Evolutionary conservation across 2,888 invertebrate genomes (phyloP).

Genomic region (Amphimallon solstitiale): DNA sequence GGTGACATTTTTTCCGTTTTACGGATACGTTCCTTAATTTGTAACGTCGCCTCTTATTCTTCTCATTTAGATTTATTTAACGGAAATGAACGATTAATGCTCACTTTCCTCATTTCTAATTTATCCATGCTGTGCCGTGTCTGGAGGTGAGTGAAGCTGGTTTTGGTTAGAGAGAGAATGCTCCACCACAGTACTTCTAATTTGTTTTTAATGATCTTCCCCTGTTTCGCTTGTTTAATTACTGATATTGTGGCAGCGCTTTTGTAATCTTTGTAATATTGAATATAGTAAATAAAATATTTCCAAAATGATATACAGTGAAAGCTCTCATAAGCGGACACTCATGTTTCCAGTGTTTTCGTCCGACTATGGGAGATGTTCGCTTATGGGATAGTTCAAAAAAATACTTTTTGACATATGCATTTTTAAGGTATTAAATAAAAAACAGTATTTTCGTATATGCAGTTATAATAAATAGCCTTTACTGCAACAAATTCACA

Average conservation of each 20-base stretch:
- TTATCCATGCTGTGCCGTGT: not conserved
- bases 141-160: not conserved
- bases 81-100: conserved; percentile 31
- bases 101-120: conserved; percentile 25
- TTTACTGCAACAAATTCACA: too few species aligned
- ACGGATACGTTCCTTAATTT: not conserved
- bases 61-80: conserved; percentile 30
- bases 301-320: too few species aligned
- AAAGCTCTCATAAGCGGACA: too few species aligned
- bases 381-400: too few species aligned
- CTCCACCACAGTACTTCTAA: conserved; percentile 2
- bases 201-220: conserved; percentile 28
- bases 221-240: conserved; percentile 9
- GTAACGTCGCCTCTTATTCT: conserved; percentile 11
- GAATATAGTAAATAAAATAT: not conserved
- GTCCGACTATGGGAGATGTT: too few species aligned
- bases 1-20: conserved; percentile 24
- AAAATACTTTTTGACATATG: too few species aligned
- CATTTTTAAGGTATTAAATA: too few species aligned
- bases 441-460: too few species aligned
- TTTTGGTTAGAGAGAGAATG: too few species aligned
- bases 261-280: not conserved
- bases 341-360: too few species aligned
- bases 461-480: too few species aligned
- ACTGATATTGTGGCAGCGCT: conserved; percentile 1